Evolutionary conservation across 1,140 invertebrate genomes (phyloP).

Genomic region (Lepidurus couesii): DNA sequence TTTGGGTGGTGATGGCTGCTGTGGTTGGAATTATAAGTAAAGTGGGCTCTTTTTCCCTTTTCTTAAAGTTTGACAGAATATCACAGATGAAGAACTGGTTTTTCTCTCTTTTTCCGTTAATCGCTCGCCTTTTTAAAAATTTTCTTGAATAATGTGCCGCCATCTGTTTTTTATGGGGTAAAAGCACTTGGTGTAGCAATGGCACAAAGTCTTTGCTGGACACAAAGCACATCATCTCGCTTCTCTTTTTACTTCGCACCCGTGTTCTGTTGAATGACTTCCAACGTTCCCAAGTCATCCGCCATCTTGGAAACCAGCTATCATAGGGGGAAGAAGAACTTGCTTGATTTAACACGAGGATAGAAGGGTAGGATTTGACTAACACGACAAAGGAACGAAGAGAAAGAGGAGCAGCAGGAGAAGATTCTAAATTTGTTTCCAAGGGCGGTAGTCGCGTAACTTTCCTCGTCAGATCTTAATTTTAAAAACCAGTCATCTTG

Average conservation of each 20-base stretch:
- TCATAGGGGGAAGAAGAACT: slow-evolving; percentile 5
- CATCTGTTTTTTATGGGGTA: neutral
- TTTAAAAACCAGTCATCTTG: neutral
- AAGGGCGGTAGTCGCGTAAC: neutral
- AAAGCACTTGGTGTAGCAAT: slow-evolving; percentile 22
- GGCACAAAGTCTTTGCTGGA: slow-evolving; percentile 21
- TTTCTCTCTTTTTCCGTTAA: neutral
- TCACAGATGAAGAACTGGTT: slow-evolving; percentile 22
- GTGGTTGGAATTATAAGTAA: slow-evolving; percentile 1
- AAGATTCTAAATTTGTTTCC: neutral
- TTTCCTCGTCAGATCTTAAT: neutral
- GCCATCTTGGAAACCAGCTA: slow-evolving; percentile 3
- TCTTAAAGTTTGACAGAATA: slow-evolving; percentile 22
- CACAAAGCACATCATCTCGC: slow-evolving; percentile 15
- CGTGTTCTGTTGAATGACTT: neutral
- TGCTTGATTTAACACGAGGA: slow-evolving; percentile 16
- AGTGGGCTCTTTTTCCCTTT: slow-evolving; percentile 7
- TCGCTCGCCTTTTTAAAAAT: neutral
- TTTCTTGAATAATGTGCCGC: slow-evolving; percentile 1
- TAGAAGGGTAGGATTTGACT: neutral
- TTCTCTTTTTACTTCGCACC: neutral
- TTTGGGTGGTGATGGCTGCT: slow-evolving; percentile 5
- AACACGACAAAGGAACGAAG: slow-evolving; percentile 18
- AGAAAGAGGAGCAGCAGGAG: slow-evolving; percentile 14
- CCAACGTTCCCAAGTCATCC: neutral